Evolutionary conservation across 2,797 vertebrate species (phyloP), one percentile per base, ranked within the genome.

Genomic region (Cottoperca gobio): DNA sequence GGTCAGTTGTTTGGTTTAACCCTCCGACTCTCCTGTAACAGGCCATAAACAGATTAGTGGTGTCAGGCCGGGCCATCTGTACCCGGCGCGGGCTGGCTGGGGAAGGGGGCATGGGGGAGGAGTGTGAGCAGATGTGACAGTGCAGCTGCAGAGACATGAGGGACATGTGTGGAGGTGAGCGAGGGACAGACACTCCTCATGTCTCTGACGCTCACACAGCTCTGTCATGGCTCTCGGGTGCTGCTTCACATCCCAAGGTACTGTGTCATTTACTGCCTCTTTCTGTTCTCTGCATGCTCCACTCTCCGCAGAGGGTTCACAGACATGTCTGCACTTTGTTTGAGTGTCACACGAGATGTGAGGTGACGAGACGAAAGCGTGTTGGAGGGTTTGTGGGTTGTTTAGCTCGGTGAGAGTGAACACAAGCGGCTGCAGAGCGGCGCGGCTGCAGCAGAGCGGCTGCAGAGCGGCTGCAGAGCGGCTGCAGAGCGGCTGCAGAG

Each of bases 1-100:
- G 65, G 59, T 71, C 81, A 54, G 68, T 73, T 84, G 87, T 85
- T 39, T 60, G 76, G 89, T 91, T 91, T 88, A 88, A 68, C 85
- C 66, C 83, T 78, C 64, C 35, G 71, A 16, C 77, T 60, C 89
- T 90, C 90, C 92, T 92, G 89, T 78, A 86, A 86, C 90, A 91
- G 91, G 92, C 89, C 81, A 72, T 86, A 80, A 92, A 93, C 90
- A 94, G 95, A 97, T 97, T 95, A 96, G 88, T 82, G 78, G 88
- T 86, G 77, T 85, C 82, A n/a, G 49, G 23, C 90, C 81, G 64
- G 78, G 92, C 96, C 96, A 96, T 96, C 94, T 95, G 93, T 69
- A 86, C 64, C 84, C 67, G 87, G 85, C 45, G 40, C n/a, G n/a
- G n/a, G n/a, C 73, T 74, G 84, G 73, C 76, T 71, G 76, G 74